These are phyloP conservation scores for Neelides sp. DNA, from an alignment of 1,140 invertebrate species.

Conservation along the genomic window DNA sequence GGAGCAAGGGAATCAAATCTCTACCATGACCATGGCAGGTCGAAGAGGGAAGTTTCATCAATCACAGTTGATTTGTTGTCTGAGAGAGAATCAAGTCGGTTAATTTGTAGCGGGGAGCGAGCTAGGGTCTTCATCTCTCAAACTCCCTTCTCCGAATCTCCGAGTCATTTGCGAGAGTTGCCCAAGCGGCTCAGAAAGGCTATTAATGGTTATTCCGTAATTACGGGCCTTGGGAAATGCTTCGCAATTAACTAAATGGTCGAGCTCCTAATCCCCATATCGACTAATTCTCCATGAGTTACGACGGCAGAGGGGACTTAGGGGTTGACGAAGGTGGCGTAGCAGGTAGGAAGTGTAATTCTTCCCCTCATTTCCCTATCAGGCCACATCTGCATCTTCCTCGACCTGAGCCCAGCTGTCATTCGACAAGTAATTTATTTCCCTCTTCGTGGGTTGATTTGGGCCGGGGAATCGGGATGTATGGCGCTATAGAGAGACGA, in stretches of 20 bases:
- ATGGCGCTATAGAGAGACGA: neutral
- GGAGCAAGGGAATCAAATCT: too few species aligned
- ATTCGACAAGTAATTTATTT: conserved; percentile 21
- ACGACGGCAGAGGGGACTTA: conserved; percentile 25
- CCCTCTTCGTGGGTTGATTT: conserved; percentile 12
- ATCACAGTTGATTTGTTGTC: conserved; percentile 25
- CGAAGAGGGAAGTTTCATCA: conserved; percentile 21
- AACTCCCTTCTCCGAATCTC: too few species aligned
- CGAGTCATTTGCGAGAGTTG: conserved; percentile 22
- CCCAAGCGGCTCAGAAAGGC: conserved; percentile 23
- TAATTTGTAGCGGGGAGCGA: conserved; percentile 16
- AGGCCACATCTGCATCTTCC: neutral
- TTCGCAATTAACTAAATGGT: conserved; percentile 31
- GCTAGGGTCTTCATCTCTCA: too few species aligned
- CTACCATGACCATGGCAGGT: too few species aligned
- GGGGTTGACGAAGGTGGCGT: neutral
- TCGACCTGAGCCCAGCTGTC: conserved; percentile 17
- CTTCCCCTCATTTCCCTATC: conserved; percentile 6
- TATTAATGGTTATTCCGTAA: conserved; percentile 27
- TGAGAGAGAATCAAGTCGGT: conserved; percentile 18
- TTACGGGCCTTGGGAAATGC: conserved; percentile 26
- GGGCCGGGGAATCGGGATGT: neutral
- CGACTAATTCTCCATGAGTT: conserved; percentile 30
- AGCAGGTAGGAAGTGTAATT: neutral
- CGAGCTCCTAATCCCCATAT: conserved; percentile 28